phyloP scores from a whole-genome alignment of 2,888 invertebrate species.

The Trichopoda pennipes region DNA sequence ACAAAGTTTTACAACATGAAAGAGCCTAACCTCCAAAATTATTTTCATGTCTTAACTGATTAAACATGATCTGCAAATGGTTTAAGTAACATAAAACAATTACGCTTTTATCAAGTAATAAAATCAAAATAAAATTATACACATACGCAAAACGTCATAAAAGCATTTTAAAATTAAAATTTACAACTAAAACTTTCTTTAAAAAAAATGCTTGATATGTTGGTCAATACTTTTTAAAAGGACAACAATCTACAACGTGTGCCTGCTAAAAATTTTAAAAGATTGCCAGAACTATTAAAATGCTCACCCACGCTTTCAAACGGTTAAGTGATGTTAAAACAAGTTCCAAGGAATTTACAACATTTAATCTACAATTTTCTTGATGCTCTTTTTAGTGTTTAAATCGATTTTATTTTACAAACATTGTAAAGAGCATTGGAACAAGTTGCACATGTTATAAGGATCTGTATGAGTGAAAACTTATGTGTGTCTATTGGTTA shows the following conservation, averaged over 20 bases:
- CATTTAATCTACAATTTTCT: slow-evolving; percentile 7
- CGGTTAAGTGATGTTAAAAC: slow-evolving; percentile 7
- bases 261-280: slow-evolving; percentile 57
- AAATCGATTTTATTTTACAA: not conserved
- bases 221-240: slow-evolving; percentile 16
- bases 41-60: too few species aligned
- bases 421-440: not conserved
- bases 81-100: not conserved
- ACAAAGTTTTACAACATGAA: too few species aligned
- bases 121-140: not conserved
- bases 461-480: too few species aligned
- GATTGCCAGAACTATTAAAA: slow-evolving; percentile 40
- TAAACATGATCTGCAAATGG: not conserved
- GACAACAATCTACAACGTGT: slow-evolving; percentile 62
- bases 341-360: slow-evolving; percentile 30
- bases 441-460: too few species aligned
- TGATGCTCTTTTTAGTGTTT: not conserved
- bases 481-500: too few species aligned
- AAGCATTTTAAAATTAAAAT: slow-evolving; percentile 57
- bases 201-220: slow-evolving; percentile 25
- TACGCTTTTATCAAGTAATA: slow-evolving; percentile 33
- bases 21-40: too few species aligned
- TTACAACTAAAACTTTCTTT: slow-evolving; percentile 46
- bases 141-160: slow-evolving; percentile 10
- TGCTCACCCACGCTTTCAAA: slow-evolving; percentile 51